A percentile compares a stretch with the other conserved stretches of the same genome.
Evolutionary conservation across 2,888 invertebrate genomes (phyloP).

Genomic region (Phasia obesa): DNA sequence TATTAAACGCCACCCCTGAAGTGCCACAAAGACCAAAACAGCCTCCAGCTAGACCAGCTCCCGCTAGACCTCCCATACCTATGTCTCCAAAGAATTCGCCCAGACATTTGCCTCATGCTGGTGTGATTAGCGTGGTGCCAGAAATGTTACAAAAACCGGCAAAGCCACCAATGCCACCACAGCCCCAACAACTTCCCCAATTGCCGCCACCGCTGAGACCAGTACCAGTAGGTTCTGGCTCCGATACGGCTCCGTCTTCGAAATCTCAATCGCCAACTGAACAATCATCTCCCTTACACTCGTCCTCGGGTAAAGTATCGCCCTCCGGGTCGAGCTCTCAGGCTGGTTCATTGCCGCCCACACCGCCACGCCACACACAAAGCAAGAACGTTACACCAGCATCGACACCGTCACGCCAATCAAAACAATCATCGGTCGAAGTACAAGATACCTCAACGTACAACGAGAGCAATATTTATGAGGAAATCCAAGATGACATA

Average conservation of each 20-base stretch:
- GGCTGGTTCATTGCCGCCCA: slow-evolving; percentile 75
- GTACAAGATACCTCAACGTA: slow-evolving; percentile 67
- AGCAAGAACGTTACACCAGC: slow-evolving; percentile 78
- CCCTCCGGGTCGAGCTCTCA: slow-evolving; percentile 72
- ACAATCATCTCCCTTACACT: slow-evolving; percentile 73
- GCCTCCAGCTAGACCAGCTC: slow-evolving; percentile 84
- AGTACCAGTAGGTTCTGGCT: slow-evolving; percentile 52
- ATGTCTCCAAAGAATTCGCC: slow-evolving; percentile 84
- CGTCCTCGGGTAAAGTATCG: slow-evolving; percentile 78
- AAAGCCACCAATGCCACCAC: slow-evolving; percentile 78
- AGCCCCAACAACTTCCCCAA: slow-evolving; percentile 74
- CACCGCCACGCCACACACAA: slow-evolving; percentile 78
- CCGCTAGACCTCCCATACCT: slow-evolving; percentile 84
- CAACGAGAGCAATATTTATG: slow-evolving; percentile 83
- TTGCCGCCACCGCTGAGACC: slow-evolving; percentile 64
- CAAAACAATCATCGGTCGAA: slow-evolving; percentile 76
- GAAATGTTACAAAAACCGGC: slow-evolving; percentile 77
- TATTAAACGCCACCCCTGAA: slow-evolving; percentile 83
- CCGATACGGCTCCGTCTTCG: slow-evolving; percentile 75
- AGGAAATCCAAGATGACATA: slow-evolving; percentile 84
- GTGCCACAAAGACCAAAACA: slow-evolving; percentile 82
- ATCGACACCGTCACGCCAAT: slow-evolving; percentile 77
- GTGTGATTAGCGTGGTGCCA: slow-evolving; percentile 84
- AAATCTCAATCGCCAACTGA: slow-evolving; percentile 79
- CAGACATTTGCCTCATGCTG: slow-evolving; percentile 82